These are phyloP conservation scores for Stomorhina lunata DNA, from an alignment of 2,888 invertebrate species.

Conservation along the genomic window DNA sequence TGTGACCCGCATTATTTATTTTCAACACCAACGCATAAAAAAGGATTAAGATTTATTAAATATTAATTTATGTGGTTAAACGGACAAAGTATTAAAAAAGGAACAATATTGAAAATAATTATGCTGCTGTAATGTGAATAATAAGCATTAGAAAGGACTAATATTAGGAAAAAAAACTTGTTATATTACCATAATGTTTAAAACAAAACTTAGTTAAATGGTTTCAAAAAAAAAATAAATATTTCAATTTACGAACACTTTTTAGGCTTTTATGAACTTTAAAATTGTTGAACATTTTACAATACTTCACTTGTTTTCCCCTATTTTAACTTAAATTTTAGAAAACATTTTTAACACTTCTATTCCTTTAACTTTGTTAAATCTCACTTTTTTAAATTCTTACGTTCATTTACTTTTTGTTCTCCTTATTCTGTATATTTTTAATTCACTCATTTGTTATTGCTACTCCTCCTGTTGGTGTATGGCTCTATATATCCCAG, in stretches of 20 bases:
- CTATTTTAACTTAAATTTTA: neutral
- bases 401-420: constrained; percentile 15
- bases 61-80: neutral
- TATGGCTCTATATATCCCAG: neutral
- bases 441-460: neutral
- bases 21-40: neutral
- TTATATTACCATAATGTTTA: no score
- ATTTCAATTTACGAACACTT: neutral
- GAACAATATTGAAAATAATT: neutral
- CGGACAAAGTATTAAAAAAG: neutral
- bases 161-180: no score
- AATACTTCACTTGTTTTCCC: no score
- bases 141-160: neutral
- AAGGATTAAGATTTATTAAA: constrained; percentile 29
- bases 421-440: neutral
- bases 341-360: neutral
- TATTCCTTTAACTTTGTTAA: neutral
- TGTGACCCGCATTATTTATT: neutral
- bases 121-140: constrained; percentile 11
- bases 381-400: neutral
- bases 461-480: neutral
- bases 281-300: neutral
- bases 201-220: no score
- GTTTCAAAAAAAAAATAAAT: no score
- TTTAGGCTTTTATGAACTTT: neutral